phyloP scores from a whole-genome alignment of 2,888 invertebrate species.

The Polydesmus complanatus region DNA sequence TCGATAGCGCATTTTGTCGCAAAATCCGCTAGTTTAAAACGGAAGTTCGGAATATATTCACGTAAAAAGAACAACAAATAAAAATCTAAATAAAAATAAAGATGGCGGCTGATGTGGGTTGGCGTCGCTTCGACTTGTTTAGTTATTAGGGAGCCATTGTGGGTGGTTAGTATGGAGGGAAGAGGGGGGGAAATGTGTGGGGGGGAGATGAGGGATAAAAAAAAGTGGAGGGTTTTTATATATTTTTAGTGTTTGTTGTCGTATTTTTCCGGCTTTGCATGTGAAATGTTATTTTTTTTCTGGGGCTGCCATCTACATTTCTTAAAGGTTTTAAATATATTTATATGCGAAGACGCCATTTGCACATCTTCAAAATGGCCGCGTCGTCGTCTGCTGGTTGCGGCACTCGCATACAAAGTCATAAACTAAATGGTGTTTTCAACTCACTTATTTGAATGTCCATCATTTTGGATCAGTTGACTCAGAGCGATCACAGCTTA shows the following conservation, averaged over 20 bases:
- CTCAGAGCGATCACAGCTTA: background rate
- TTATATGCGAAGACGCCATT: background rate
- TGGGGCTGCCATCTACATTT: background rate
- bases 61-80: too few relatives aligned
- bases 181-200: background rate
- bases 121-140: background rate
- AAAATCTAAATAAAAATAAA: too few relatives aligned
- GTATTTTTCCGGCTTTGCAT: background rate
- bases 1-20: too few relatives aligned
- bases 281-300: background rate
- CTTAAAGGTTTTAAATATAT: background rate
- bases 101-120: too few relatives aligned
- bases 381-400: too few relatives aligned
- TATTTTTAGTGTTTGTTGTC: background rate
- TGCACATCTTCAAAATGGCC: background rate
- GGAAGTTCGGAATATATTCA: too few relatives aligned
- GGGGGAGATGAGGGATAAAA: background rate
- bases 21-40: too few relatives aligned
- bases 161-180: background rate
- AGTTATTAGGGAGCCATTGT: background rate
- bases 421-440: background rate
- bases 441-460: background rate
- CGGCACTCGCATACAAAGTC: background rate
- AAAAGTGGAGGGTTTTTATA: background rate
- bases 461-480: background rate